These are phyloP conservation scores for Apodemia duryi DNA, from an alignment of 2,888 invertebrate genomes.

Conservation along the genomic window DNA sequence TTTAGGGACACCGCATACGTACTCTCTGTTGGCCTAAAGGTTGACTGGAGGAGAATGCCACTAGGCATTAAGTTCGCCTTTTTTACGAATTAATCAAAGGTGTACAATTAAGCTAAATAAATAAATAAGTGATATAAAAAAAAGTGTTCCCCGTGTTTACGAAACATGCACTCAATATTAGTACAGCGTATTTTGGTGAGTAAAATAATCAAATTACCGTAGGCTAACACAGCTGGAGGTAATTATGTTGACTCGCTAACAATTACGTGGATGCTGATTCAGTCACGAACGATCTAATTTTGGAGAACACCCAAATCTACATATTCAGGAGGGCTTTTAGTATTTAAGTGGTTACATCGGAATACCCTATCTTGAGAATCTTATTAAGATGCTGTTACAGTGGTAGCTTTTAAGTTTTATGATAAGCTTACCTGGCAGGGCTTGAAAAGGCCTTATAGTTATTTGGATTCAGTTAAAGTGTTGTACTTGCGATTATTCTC, in stretches of 20 bases:
- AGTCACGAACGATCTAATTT: constrained; percentile 27
- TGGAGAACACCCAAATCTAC: constrained; percentile 38
- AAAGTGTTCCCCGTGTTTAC: background rate
- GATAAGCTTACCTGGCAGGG: background rate
- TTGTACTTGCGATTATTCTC: too few relatives aligned
- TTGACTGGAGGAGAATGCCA: too few relatives aligned
- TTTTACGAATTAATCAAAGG: too few relatives aligned
- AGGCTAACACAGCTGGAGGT: constrained; percentile 19
- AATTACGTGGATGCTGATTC: constrained; percentile 30
- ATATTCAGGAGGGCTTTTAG: constrained; percentile 36
- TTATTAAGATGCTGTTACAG: constrained; percentile 21
- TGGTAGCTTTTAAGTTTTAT: constrained; percentile 11
- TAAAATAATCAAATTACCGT: constrained; percentile 3
- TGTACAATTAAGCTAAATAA: too few relatives aligned
- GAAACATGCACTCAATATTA: background rate
- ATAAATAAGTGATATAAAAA: too few relatives aligned
- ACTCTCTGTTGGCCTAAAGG: too few relatives aligned
- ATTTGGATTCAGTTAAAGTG: background rate
- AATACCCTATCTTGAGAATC: constrained; percentile 30
- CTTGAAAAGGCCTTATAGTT: background rate
- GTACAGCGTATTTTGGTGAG: background rate
- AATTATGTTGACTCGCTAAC: constrained; percentile 24
- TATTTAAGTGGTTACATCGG: constrained; percentile 37
- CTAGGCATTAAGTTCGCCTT: too few relatives aligned
- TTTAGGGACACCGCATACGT: too few relatives aligned